Percentiles rank a stretch among this genome's conserved stretches.
Evolutionary conservation across 2,888 invertebrate species (phyloP).

Genomic region (Sepioteuthis lessoniana): DNA sequence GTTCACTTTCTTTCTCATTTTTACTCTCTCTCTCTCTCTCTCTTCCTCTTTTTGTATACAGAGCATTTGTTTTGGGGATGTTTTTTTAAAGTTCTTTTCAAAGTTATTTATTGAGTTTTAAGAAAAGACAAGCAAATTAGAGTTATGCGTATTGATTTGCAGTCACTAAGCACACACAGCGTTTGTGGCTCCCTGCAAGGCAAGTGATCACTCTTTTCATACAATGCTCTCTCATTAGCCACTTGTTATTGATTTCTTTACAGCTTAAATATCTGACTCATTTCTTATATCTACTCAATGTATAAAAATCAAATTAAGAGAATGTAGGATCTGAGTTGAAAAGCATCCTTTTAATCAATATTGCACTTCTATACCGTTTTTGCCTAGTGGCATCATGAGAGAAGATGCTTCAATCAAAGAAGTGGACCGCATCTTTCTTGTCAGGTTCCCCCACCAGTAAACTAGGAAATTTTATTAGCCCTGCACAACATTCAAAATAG

Average conservation of each 20-base stretch:
- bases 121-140: neutral
- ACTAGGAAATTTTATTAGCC: too few relatives aligned
- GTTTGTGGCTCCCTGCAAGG: neutral
- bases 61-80: neutral
- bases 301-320: neutral
- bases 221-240: conserved; percentile 1
- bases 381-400: neutral
- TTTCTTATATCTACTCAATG: neutral
- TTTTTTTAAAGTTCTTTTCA: neutral
- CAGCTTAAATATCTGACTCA: neutral
- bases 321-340: neutral
- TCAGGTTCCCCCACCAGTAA: neutral
- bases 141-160: neutral
- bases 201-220: neutral
- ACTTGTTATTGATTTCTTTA: neutral
- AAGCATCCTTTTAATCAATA: neutral
- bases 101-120: neutral
- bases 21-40: neutral
- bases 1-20: neutral
- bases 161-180: neutral
- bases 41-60: neutral
- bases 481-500: too few relatives aligned
- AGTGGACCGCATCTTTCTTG: neutral
- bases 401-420: neutral
- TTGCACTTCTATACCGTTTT: neutral